Base-by-base conservation (phyloP, 2,888 invertebrate genomes). In the Aporophyla nigra region DNA sequence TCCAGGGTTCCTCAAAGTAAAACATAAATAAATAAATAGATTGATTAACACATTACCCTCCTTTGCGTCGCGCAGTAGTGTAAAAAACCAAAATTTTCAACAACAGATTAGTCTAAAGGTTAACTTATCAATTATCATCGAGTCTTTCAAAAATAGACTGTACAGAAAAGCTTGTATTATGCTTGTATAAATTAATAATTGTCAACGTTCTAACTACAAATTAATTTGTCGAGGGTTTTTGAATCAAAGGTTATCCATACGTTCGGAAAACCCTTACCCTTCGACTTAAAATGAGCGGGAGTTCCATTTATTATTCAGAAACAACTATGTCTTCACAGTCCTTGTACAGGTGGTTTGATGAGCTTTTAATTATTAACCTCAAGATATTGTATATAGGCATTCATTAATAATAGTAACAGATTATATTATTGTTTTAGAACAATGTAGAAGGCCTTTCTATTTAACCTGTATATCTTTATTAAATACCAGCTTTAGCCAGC, bases 241-340 rank as follows among this genome's bases (percentile, higher is more conserved):
- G 33, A 33, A 33, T 33, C 33, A 33, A 33, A 33, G 33, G 33
- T 33, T 33, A 33, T 33, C 33, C 33, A 33, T 33, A 33, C 33
- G 1, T 33, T 33, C 33, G 33, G 3, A 33, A 33, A 33, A 33
- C 33, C 33, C 33, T 33, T 33, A 33, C 33, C 33, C 19, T 59
- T 75, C 51, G 21, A n/a, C n/a, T 24, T 33, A 58, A 63, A n/a
- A 77, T 33, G 5, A 43, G 5, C 40, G 14, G 58, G 14, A 40
- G 19, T 58, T 24, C n/a, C 54, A 61, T 78, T 67, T 1, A 19
- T 73, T 67, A 67, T 80, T 80, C 27, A 73, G 7, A 43, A 56
- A 27, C 51, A 27, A 53, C 19, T 56, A 4, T 19, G 24, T 54
- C 51, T 76, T 49, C 46, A 67, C n/a, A 40, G 33, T 43, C 16